Evolutionary conservation across 2,888 invertebrate species (phyloP).

Genomic region (Melipona bicolor): DNA sequence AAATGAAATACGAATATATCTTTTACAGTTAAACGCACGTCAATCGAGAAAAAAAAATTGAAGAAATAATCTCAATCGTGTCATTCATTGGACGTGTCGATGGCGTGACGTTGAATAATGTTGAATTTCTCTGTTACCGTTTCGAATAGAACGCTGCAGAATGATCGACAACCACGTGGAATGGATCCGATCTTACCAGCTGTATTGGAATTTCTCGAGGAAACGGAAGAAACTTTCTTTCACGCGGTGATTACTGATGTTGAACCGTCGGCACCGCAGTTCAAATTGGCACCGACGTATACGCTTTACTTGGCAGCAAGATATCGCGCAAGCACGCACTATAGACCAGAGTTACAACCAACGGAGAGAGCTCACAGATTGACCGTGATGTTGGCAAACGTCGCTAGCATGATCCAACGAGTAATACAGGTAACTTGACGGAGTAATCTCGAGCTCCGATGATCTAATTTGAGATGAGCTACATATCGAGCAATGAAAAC

Average conservation of each 20-base stretch:
- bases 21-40: background rate
- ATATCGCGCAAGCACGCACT: constrained; percentile 97
- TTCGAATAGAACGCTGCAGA: constrained; percentile 42
- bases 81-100: background rate
- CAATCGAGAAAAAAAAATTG: background rate
- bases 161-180: constrained; percentile 87
- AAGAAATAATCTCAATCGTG: background rate
- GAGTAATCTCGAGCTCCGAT: background rate
- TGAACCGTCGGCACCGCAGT: constrained; percentile 95
- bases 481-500: background rate
- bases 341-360: constrained; percentile 95
- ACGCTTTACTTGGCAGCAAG: constrained; percentile 97
- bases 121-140: background rate
- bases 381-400: constrained; percentile 95
- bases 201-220: constrained; percentile 97
- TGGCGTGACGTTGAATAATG: background rate
- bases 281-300: constrained; percentile 98
- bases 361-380: constrained; percentile 96
- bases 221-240: constrained; percentile 96
- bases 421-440: constrained; percentile 89
- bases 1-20: background rate
- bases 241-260: constrained; percentile 94
- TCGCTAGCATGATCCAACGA: constrained; percentile 93
- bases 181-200: constrained; percentile 97
- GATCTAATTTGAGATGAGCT: background rate